phyloP scores from a whole-genome alignment of 2,797 vertebrate species.

The Synanceia verrucosa region DNA sequence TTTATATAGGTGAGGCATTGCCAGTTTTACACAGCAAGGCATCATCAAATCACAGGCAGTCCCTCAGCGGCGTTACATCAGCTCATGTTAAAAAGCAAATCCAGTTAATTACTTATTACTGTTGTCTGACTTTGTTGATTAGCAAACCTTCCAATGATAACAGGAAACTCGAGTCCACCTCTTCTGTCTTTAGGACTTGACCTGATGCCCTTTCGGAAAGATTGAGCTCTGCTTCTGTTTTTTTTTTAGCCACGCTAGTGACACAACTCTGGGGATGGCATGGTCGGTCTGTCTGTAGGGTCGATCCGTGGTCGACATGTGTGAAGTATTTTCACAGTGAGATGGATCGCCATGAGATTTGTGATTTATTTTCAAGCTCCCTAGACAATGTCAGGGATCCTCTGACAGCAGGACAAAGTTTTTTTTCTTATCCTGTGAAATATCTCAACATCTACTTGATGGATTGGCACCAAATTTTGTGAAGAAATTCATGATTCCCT shows the following conservation, averaged over 20 bases:
- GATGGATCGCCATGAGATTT: background rate
- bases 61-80: slow-evolving; percentile 33
- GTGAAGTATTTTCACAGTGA: background rate
- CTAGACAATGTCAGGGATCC: background rate
- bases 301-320: too few species aligned
- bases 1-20: slow-evolving; percentile 46
- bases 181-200: slow-evolving; percentile 23
- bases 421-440: background rate
- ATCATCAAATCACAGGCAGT: slow-evolving; percentile 29
- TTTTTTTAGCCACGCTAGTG: background rate
- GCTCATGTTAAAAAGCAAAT: slow-evolving; percentile 40
- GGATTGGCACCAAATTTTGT: background rate
- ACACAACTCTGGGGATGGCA: background rate
- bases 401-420: background rate
- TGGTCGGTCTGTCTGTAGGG: background rate
- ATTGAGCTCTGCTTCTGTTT: background rate
- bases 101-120: slow-evolving; percentile 52
- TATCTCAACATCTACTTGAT: background rate
- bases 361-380: background rate
- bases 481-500: background rate
- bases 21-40: slow-evolving; percentile 19
- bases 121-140: slow-evolving; percentile 37
- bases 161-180: slow-evolving; percentile 12
- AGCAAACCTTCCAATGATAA: slow-evolving; percentile 30
- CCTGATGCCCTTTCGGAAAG: slow-evolving; percentile 9